Evolutionary conservation across 1,140 invertebrate genomes (phyloP).

Genomic region (Drosophila carrolli): DNA sequence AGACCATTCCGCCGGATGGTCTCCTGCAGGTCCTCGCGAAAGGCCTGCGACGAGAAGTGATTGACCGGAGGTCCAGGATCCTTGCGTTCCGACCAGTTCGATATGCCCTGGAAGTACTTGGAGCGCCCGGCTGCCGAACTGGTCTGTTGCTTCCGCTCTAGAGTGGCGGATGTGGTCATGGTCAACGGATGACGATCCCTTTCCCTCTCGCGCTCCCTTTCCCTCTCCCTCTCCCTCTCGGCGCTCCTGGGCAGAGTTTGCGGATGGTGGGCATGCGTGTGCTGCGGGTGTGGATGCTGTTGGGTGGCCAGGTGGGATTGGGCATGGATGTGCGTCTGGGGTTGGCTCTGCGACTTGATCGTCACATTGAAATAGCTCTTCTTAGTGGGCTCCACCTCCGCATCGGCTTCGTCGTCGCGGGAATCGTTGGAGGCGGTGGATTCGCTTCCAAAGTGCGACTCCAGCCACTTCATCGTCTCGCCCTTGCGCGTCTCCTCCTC

Average conservation of each 20-base stretch:
- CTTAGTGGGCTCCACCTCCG: slow-evolving; percentile 87
- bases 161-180: slow-evolving; percentile 33
- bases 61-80: slow-evolving; percentile 68
- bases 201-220: slow-evolving; percentile 35
- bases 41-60: slow-evolving; percentile 79
- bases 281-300: slow-evolving; percentile 22
- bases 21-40: slow-evolving; percentile 82
- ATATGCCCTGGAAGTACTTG: slow-evolving; percentile 89
- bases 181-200: slow-evolving; percentile 23
- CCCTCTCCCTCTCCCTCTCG: slow-evolving; percentile 40
- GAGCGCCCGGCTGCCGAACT: slow-evolving; percentile 47
- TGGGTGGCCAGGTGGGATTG: slow-evolving; percentile 39
- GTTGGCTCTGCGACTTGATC: slow-evolving; percentile 88
- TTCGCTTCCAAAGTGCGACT: slow-evolving; percentile 95
- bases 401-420: slow-evolving; percentile 85
- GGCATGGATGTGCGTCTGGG: slow-evolving; percentile 37
- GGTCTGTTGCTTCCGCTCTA: slow-evolving; percentile 52
- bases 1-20: slow-evolving; percentile 77
- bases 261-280: slow-evolving; percentile 32
- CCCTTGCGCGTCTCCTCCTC: slow-evolving; percentile 95
- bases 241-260: slow-evolving; percentile 65
- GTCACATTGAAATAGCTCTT: slow-evolving; percentile 91
- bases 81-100: slow-evolving; percentile 90
- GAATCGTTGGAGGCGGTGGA: slow-evolving; percentile 91
- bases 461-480: slow-evolving; percentile 95